These are phyloP conservation scores for Phalangium opilio DNA, from an alignment of 2,888 invertebrate genomes.

Conservation along the genomic window DNA sequence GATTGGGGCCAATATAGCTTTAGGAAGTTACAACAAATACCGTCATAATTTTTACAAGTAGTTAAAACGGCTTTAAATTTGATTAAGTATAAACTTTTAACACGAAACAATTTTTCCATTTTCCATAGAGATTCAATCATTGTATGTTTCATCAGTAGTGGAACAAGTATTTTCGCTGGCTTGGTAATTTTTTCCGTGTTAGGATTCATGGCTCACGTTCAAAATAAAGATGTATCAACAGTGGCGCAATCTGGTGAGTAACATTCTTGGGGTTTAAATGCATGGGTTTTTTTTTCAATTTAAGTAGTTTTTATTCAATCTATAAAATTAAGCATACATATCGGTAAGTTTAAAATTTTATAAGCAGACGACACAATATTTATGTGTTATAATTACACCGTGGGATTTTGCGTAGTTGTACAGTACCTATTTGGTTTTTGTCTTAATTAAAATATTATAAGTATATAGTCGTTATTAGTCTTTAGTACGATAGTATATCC, in stretches of 20 bases:
- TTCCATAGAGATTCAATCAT: constrained; percentile 63
- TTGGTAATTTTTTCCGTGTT: constrained; percentile 85
- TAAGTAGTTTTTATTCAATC: too few relatives aligned
- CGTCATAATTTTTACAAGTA: constrained; percentile 18
- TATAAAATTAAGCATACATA: too few relatives aligned
- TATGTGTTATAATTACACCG: too few relatives aligned
- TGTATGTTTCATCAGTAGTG: constrained; percentile 78
- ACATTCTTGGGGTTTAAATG: not conserved
- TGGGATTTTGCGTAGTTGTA: too few relatives aligned
- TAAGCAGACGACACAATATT: too few relatives aligned
- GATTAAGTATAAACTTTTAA: too few relatives aligned
- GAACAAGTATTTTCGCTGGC: constrained; percentile 75
- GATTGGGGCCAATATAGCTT: constrained; percentile 68
- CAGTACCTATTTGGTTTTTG: too few relatives aligned
- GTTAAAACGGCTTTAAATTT: not conserved
- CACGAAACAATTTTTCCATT: constrained; percentile 7
- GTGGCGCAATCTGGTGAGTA: constrained; percentile 58
- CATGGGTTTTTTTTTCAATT: too few relatives aligned
- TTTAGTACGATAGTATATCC: too few relatives aligned
- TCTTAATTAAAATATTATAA: too few relatives aligned
- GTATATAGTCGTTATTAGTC: too few relatives aligned
- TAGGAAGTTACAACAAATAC: constrained; percentile 78
- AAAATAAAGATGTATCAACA: constrained; percentile 67
- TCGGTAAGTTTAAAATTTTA: too few relatives aligned
- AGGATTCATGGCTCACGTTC: constrained; percentile 71